phyloP scores from a whole-genome alignment of 2,113 vertebrate genomes.

The Opisthocomus hoazin region DNA sequence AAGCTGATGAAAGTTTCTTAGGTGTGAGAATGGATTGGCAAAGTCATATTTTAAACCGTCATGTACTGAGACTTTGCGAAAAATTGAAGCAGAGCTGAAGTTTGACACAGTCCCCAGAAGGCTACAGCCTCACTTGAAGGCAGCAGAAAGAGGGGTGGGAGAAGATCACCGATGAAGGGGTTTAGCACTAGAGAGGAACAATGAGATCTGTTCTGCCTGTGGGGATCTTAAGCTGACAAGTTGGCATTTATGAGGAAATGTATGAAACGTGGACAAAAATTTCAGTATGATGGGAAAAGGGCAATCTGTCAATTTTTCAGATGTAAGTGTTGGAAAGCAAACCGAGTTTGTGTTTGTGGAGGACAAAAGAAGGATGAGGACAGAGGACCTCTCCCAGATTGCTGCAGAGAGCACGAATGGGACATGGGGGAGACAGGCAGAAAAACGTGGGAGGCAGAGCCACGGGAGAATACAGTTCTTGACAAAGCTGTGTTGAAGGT shows the following conservation, averaged over 20 bases:
- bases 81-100: neutral
- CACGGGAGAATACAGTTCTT: neutral
- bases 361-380: neutral
- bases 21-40: neutral
- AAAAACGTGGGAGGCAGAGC: neutral
- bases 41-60: neutral
- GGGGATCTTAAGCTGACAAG: neutral
- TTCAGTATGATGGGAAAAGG: neutral
- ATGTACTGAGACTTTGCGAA: neutral
- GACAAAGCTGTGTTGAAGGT: neutral
- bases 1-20: neutral
- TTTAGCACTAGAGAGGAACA: neutral
- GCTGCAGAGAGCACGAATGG: neutral
- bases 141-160: neutral
- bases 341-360: neutral
- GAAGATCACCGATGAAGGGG: neutral
- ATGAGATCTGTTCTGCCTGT: neutral
- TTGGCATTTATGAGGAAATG: neutral
- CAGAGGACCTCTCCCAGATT: neutral
- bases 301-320: neutral
- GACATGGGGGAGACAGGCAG: neutral
- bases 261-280: neutral
- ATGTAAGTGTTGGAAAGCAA: accelerated
- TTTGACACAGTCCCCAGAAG: neutral
- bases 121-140: neutral